These are phyloP conservation scores for Mohoua ochrocephala DNA, from an alignment of 2,113 vertebrate genomes.

Conservation along the genomic window DNA sequence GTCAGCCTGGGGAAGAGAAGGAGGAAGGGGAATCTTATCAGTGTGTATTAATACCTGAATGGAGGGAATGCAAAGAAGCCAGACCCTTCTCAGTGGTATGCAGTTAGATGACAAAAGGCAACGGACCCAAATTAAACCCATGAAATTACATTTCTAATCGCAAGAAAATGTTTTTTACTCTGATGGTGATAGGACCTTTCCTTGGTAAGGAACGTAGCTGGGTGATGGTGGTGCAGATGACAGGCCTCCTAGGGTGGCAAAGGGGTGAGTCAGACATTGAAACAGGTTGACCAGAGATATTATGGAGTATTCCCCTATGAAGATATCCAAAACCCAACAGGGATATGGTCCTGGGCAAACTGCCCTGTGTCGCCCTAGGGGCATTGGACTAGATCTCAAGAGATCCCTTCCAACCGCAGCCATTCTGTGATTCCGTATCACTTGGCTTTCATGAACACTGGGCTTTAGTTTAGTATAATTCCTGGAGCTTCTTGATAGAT, in stretches of 20 bases:
- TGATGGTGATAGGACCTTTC: not conserved
- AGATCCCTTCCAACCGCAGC: not conserved
- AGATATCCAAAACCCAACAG: not conserved
- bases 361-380: not conserved
- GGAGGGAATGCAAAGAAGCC: not conserved
- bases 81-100: not conserved
- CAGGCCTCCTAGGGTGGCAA: too few species aligned
- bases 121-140: not conserved
- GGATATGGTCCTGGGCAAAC: not conserved
- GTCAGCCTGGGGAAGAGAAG: not conserved
- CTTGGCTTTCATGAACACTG: not conserved
- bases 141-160: not conserved
- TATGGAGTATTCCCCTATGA: not conserved
- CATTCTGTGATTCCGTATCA: not conserved
- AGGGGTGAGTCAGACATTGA: too few species aligned
- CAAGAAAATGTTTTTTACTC: not conserved
- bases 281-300: not conserved
- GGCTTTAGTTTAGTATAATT: not conserved
- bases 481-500: not conserved
- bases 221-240: not conserved
- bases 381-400: not conserved
- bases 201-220: accelerated
- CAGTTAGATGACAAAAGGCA: not conserved
- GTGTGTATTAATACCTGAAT: not conserved
- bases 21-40: not conserved